Percentiles rank a stretch among this genome's conserved stretches.
These are phyloP conservation scores for Coluber constrictor DNA, from an alignment of 2,797 vertebrate species.

Conservation along the genomic window DNA sequence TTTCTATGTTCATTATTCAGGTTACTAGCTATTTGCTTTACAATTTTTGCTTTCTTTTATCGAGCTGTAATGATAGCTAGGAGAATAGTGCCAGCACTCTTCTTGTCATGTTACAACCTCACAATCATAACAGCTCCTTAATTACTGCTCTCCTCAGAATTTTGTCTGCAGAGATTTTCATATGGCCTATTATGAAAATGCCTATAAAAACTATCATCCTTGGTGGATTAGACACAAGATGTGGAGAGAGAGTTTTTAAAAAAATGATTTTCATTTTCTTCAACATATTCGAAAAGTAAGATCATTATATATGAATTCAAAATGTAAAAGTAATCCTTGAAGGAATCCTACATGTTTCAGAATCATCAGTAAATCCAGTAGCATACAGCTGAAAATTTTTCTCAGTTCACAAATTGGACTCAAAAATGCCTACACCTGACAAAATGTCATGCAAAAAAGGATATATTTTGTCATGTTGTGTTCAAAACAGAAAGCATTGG, in stretches of 20 bases:
- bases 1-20: slow-evolving; percentile 14
- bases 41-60: slow-evolving; percentile 22
- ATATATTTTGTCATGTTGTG: not conserved
- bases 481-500: not conserved
- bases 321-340: not conserved
- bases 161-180: not conserved
- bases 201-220: slow-evolving; percentile 3
- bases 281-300: not conserved
- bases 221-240: not conserved
- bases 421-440: not conserved
- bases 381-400: not conserved
- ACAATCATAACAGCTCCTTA: slow-evolving; percentile 33
- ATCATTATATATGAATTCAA: not conserved
- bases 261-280: not conserved
- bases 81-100: slow-evolving; percentile 34
- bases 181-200: slow-evolving; percentile 4
- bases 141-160: slow-evolving; percentile 20
- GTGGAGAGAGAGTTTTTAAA: not conserved
- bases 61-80: slow-evolving; percentile 10
- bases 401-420: not conserved
- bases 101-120: slow-evolving; percentile 37
- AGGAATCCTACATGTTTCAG: not conserved
- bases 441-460: not conserved
- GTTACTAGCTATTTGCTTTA: slow-evolving; percentile 38
- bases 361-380: not conserved